Percentiles rank a stretch among this genome's conserved stretches.
phyloP scores from a whole-genome alignment of 35 echinoderm and acorn worm genomes.

The Patiria miniata region DNA sequence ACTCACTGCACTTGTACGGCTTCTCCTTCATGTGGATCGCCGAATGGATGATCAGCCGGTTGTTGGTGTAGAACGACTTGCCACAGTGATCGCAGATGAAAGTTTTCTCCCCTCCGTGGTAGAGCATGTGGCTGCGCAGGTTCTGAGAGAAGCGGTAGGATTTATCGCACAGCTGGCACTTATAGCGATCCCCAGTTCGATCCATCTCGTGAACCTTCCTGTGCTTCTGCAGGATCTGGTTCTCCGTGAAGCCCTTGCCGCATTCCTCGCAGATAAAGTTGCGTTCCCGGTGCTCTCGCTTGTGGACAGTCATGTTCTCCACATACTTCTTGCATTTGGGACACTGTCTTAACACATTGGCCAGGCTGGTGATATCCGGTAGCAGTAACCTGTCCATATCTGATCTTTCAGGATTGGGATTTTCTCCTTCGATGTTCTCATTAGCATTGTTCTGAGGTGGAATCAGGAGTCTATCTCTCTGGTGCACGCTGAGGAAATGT shows the following conservation, averaged over 20 bases:
- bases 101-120: conserved; percentile 39
- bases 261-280: conserved; percentile 50
- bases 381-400: background rate
- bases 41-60: conserved; percentile 44
- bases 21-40: conserved; percentile 67
- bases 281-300: background rate
- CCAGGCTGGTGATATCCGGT: background rate
- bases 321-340: conserved; percentile 17
- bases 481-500: background rate
- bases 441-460: background rate
- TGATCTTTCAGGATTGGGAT: background rate
- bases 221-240: conserved; percentile 54
- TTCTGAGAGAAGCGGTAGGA: conserved; percentile 48
- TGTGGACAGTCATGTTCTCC: conserved; percentile 11
- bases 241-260: conserved; percentile 63
- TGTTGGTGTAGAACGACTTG: conserved; percentile 56
- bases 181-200: conserved; percentile 19
- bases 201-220: conserved; percentile 47
- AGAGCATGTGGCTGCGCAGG: conserved; percentile 64
- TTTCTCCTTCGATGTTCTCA: background rate
- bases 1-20: conserved; percentile 69
- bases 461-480: background rate
- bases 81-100: conserved; percentile 74
- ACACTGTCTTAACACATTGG: background rate
- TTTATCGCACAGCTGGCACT: conserved; percentile 70